Evolutionary conservation across 2,113 vertebrate genomes (phyloP), one percentile per base, ranked within the genome.

Genomic region (Cervus canadensis): DNA sequence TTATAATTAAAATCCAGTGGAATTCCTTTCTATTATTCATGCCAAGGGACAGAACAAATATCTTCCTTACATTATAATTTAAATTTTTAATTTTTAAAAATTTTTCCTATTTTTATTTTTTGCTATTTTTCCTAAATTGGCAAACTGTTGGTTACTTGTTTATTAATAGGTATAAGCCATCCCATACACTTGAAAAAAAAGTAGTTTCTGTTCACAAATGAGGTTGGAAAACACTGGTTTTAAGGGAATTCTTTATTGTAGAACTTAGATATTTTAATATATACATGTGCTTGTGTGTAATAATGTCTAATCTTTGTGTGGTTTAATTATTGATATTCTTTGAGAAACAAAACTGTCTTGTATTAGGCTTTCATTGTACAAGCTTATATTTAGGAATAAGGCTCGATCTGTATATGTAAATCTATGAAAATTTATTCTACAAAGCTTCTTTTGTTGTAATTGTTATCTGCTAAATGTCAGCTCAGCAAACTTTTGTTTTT

Each of bases 381-480:
- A 93, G 90, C 62, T 25, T 62, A 93, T 89, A 23, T 93, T 88
- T 93, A 93, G 33, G 60, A 92, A 17, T 62, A 64, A 96, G 19
- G 2, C 43, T 95, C 64, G 14, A 84, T 79, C 28, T 95, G 25
- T 79, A 36, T 74, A 52, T 83, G 7, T 50, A 83, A 95, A 64
- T 82, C 15, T 84, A 6, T 60, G 59, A 19, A 56, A 93, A 94
- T 79, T 89, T 84, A 40, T 95, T 62, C 45, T 17, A 10, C 48
- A 57, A 7, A 79, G 19, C 52, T 57, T 60, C 4, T 88, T 74
- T 76, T 7, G 62, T 91, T 90, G 12, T 95, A 94, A 95, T 87
- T 87, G 96, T 8, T 79, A 45, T 92, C 62, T 93, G 86, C 60
- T 89, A 89, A 92, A 83, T 94, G 33, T 87, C 43, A 85, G 17